Evolutionary conservation across 2,888 invertebrate genomes (phyloP), one percentile per base, ranked within the genome.

Genomic region (Eurytoma californica): DNA sequence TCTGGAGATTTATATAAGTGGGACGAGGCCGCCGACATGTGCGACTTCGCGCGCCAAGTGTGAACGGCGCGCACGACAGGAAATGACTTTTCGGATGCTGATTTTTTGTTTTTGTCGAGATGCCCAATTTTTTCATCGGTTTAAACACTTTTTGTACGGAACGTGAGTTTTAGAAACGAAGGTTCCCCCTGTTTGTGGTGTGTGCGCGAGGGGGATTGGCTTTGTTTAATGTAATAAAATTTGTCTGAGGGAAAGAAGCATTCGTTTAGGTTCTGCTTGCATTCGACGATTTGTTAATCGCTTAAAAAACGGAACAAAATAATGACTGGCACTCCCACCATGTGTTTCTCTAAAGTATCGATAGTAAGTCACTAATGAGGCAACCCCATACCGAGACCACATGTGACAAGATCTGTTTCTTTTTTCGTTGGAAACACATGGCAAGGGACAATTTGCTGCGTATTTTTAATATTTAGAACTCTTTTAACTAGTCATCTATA

Each of bases 71-170:
- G 28, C 66, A 0, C 20, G 79, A 70, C 70, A 72, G 79, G 75
- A 79, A 79, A 67, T 72, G 70, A 75, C 75, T 70, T 20, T 74
- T 16, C 20, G n/a, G 65, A 55, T 73, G 30, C 12, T 18, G 5
- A 13, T 18, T 24, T 57, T 66, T 55, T 2, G 24, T 73, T 63
- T 9, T 24, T 47, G 16, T 57, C 51, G 9, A 39, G 51, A 65
- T 77, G 16, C 82, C 60, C 13, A 63, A 9, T 3, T 58, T 58
- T 58, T 1, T 14, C 5, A 3, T 9, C 1, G n/a, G 30, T 39
- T 24, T 39, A 5, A n/a, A 53, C n/a, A 53, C 9, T 49, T 13
- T 9, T 9, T 49, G 49, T 14, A 49, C 14, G 49, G 9, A 49
- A 49, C 49, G 9, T 14, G 14, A 49, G 49, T 9, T 13, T 14